phyloP scores from a whole-genome alignment of 2,888 invertebrate genomes.

The Ligdia adustata region DNA sequence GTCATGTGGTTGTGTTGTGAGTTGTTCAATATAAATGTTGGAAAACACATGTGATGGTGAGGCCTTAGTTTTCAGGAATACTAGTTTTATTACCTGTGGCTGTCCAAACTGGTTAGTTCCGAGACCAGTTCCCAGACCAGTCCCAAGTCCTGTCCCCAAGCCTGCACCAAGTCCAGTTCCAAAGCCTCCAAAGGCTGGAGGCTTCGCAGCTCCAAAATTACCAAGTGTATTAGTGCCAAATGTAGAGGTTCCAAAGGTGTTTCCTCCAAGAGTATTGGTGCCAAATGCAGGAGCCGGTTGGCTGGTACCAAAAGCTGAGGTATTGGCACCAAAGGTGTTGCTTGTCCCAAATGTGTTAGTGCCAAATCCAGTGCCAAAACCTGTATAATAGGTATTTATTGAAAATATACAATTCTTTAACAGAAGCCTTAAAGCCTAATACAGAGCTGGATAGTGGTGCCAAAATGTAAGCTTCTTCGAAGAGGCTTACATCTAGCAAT shows the following conservation, averaged over 20 bases:
- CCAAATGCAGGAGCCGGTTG: conserved; percentile 51
- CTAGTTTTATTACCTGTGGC: too few species aligned
- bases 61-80: too few species aligned
- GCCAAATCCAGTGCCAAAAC: conserved; percentile 55
- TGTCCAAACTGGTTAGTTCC: conserved; percentile 75
- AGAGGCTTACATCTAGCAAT: too few species aligned
- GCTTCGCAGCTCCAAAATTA: conserved; percentile 51
- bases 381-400: conserved; percentile 40
- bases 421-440: too few species aligned
- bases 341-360: conserved; percentile 28
- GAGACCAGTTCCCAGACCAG: conserved; percentile 54
- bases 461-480: too few species aligned
- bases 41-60: too few species aligned
- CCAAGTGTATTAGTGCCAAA: conserved; percentile 66
- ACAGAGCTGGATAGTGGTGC: too few species aligned
- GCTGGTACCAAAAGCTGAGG: conserved; percentile 46
- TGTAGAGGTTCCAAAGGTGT: conserved; percentile 52
- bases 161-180: conserved; percentile 66
- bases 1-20: too few species aligned
- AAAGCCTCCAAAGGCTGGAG: conserved; percentile 76
- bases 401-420: too few species aligned
- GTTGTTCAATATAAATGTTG: too few species aligned
- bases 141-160: conserved; percentile 54
- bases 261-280: conserved; percentile 25
- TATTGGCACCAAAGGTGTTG: conserved; percentile 41